A percentile compares a stretch with the other conserved stretches of the same genome.
Conservation (phyloP, 2,113 vertebrate species). For the Poeciliopsis prolifica region DNA sequence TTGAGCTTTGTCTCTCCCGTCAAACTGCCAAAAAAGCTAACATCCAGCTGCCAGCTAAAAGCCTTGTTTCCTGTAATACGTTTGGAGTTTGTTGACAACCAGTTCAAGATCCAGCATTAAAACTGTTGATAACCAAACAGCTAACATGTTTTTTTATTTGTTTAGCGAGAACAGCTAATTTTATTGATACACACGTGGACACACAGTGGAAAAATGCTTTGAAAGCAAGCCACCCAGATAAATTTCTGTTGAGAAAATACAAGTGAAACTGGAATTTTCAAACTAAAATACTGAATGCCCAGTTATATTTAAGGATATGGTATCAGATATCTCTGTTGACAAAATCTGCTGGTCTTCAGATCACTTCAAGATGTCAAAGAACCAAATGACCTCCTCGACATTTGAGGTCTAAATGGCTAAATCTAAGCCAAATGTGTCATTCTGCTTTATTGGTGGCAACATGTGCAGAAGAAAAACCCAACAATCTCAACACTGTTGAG, state of each 20-base stretch:
- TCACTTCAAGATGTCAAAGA: neutral
- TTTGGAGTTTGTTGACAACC: neutral
- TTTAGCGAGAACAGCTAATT: neutral
- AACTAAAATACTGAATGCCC: neutral
- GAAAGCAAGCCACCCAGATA: neutral
- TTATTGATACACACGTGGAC: neutral
- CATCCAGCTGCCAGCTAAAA: neutral
- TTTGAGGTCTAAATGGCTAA: no score
- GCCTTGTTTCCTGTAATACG: neutral
- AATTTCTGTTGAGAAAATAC: neutral
- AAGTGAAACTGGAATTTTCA: neutral
- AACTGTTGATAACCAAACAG: neutral
- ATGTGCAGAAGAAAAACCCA: no score
- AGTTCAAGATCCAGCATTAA: neutral
- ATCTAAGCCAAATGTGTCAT: no score
- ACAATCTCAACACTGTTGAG: no score
- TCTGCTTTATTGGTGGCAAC: no score
- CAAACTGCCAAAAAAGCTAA: neutral
- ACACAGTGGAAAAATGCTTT: neutral
- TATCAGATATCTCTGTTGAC: neutral
- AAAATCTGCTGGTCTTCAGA: no score
- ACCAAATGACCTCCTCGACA: neutral
- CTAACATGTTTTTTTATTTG: no score
- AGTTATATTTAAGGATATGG: neutral
- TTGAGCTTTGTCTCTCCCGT: neutral